A percentile compares a stretch with the other conserved stretches of the same genome.
Conservation (phyloP, 1,140 invertebrate species). For the Drosophila guanche region DNA sequence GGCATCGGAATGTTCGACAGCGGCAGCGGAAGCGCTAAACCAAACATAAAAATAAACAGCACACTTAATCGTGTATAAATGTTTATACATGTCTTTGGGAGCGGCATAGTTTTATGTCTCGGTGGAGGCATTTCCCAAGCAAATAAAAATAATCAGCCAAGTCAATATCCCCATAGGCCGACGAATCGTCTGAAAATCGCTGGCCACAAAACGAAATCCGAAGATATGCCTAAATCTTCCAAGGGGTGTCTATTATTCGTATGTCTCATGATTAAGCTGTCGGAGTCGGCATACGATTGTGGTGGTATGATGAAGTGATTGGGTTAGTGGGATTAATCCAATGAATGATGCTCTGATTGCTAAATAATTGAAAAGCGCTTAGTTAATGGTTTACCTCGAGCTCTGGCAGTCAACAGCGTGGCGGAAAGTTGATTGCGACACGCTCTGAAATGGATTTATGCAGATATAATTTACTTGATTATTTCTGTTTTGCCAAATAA, state of each 20-base stretch:
- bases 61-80: conserved; percentile 79
- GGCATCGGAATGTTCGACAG: conserved; percentile 14
- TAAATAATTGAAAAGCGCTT: conserved; percentile 42
- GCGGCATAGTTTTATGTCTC: conserved; percentile 78
- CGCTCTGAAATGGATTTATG: conserved; percentile 39
- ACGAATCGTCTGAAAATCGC: not conserved
- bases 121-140: conserved; percentile 65
- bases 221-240: conserved; percentile 61
- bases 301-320: conserved; percentile 32
- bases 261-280: conserved; percentile 17
- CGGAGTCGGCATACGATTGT: not conserved
- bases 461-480: conserved; percentile 10
- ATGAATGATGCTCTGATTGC: conserved; percentile 36
- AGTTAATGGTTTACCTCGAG: conserved; percentile 16
- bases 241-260: conserved; percentile 13
- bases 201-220: conserved; percentile 29
- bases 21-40: conserved; percentile 72
- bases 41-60: conserved; percentile 82
- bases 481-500: conserved; percentile 6
- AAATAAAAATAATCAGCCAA: conserved; percentile 81
- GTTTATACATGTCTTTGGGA: conserved; percentile 65
- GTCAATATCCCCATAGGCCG: conserved; percentile 57
- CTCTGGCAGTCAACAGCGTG: not conserved
- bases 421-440: conserved; percentile 25
- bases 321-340: conserved; percentile 18